These are phyloP conservation scores for Pristionchus maxplancki DNA, from an alignment of 2,888 invertebrate species.

Conservation along the genomic window DNA sequence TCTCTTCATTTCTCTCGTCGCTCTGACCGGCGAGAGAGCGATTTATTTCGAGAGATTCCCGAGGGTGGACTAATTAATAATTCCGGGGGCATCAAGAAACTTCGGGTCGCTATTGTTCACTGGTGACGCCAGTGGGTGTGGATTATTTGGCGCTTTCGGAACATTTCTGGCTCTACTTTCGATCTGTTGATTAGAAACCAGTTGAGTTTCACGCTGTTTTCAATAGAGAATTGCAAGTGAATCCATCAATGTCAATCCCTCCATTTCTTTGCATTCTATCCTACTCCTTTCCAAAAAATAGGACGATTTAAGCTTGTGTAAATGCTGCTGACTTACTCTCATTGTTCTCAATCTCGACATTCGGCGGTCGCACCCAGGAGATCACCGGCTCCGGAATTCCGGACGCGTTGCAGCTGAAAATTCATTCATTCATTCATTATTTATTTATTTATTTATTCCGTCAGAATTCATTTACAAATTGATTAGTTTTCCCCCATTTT, in stretches of 20 bases:
- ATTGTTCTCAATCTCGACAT: conserved; percentile 67
- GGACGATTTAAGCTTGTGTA: no score
- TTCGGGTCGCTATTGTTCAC: background rate
- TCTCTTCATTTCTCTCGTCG: background rate
- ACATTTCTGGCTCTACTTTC: no score
- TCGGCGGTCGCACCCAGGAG: conserved; percentile 78
- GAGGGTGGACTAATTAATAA: background rate
- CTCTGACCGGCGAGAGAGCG: background rate
- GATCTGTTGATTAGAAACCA: no score
- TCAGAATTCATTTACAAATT: no score
- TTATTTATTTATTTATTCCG: no score
- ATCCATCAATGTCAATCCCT: no score
- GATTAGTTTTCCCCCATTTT: conserved; percentile 8
- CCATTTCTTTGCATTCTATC: no score
- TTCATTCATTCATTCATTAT: no score
- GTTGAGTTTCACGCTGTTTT: no score
- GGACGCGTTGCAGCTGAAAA: conserved; percentile 78
- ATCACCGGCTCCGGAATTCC: conserved; percentile 79
- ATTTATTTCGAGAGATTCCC: background rate
- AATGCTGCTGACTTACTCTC: conserved; percentile 69
- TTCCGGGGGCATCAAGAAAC: background rate
- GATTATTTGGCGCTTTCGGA: no score
- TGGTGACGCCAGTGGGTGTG: background rate
- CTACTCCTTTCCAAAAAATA: no score
- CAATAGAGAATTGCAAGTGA: no score